Evolutionary conservation across 30 jellyfish, hydroid and myxozoan species (phyloP).

Genomic region (Aurelia coerulea): DNA sequence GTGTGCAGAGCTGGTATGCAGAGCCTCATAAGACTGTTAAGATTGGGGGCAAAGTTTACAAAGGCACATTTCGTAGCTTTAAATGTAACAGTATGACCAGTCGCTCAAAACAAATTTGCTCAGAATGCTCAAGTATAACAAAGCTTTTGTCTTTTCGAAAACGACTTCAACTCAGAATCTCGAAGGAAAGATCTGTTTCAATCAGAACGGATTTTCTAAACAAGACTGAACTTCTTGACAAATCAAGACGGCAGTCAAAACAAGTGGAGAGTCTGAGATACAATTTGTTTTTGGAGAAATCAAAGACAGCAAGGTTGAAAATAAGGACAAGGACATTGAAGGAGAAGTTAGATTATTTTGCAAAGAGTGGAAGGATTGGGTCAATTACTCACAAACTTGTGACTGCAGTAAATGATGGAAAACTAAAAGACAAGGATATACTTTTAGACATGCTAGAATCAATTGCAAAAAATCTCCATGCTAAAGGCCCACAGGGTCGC

Average conservation of each 20-base stretch:
- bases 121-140: not conserved
- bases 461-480: no score
- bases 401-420: not conserved
- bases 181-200: no score
- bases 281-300: not conserved
- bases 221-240: no score
- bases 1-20: not conserved
- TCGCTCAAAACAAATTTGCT: not conserved
- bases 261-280: not conserved
- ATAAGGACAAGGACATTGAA: not conserved
- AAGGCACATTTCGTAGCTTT: not conserved
- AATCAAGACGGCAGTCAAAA: not conserved
- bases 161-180: not conserved
- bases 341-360: slow-evolving; percentile 5
- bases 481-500: no score
- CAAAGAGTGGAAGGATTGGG: slow-evolving; percentile 17
- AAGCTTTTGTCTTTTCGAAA: slow-evolving; percentile 2
- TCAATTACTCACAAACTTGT: not conserved
- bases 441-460: not conserved
- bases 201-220: no score
- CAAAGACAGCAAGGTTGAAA: not conserved
- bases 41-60: not conserved
- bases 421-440: not conserved
- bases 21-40: not conserved
- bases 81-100: slow-evolving; percentile 10